Conservation (phyloP, 2,888 invertebrate species). For the Scaptomyza tumidula region DNA sequence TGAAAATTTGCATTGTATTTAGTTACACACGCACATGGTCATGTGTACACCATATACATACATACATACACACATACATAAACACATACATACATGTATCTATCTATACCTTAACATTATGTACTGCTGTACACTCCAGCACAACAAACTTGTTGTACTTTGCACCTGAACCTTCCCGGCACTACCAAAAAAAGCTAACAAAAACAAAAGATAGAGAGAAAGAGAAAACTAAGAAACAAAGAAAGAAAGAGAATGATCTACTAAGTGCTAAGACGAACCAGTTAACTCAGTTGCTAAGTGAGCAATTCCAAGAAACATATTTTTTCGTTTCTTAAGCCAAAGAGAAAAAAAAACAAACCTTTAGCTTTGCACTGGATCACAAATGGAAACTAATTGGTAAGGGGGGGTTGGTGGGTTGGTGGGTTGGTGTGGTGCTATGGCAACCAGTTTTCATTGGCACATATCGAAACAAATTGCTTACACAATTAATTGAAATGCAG, state of each 20-base stretch:
- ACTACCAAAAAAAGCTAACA: not conserved
- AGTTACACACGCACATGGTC: conserved; percentile 75
- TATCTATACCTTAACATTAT: conserved; percentile 14
- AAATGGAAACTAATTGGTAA: too few relatives aligned
- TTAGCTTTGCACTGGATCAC: too few relatives aligned
- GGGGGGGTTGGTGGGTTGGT: too few relatives aligned
- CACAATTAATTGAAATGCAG: not conserved
- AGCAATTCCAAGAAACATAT: conserved; percentile 4
- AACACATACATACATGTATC: not conserved
- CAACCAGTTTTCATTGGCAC: conserved; percentile 4
- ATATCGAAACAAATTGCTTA: too few relatives aligned
- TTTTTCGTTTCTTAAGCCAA: not conserved
- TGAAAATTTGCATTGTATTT: conserved; percentile 77
- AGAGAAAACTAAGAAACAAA: not conserved
- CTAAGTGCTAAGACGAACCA: conserved; percentile 9
- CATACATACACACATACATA: not conserved
- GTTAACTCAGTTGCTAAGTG: conserved; percentile 11
- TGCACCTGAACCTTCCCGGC: conserved; percentile 19
- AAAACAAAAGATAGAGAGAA: not conserved
- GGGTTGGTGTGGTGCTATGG: not conserved
- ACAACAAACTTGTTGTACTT: conserved; percentile 22
- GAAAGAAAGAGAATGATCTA: conserved; percentile 6
- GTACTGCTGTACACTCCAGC: not conserved
- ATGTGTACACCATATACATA: conserved; percentile 1
- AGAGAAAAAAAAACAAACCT: too few relatives aligned